These are phyloP conservation scores for Lordiphosa fenestrarum DNA, from an alignment of 2,888 invertebrate genomes.

Conservation along the genomic window DNA sequence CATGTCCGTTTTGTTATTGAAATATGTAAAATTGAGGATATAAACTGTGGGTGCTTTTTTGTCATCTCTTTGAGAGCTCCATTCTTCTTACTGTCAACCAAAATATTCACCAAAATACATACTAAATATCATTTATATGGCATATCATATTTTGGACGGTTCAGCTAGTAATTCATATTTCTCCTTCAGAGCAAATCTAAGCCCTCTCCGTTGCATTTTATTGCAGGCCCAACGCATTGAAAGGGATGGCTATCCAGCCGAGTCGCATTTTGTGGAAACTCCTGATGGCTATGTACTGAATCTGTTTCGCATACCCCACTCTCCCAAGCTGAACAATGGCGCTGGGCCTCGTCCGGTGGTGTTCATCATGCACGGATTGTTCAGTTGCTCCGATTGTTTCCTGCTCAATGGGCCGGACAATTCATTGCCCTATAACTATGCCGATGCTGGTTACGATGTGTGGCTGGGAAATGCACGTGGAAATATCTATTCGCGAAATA, in stretches of 20 bases:
- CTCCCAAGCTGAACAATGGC: constrained; percentile 76
- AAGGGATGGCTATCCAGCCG: constrained; percentile 83
- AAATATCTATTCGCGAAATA: constrained; percentile 83
- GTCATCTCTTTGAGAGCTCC: no score
- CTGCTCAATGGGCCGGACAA: constrained; percentile 85
- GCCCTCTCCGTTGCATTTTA: background rate
- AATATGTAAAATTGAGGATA: no score
- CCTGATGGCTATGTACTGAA: constrained; percentile 91
- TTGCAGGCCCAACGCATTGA: constrained; percentile 67
- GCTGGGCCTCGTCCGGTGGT: constrained; percentile 82
- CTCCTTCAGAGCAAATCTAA: background rate
- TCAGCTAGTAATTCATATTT: no score
- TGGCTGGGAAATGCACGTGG: constrained; percentile 86
- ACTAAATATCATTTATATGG: no score
- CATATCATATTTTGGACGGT: no score
- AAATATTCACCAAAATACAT: no score
- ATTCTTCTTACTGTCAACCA: no score
- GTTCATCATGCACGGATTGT: constrained; percentile 90
- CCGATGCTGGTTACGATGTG: constrained; percentile 81
- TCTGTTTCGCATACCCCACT: constrained; percentile 88
- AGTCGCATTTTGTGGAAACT: constrained; percentile 87
- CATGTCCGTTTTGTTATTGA: no score
- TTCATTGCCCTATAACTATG: constrained; percentile 82
- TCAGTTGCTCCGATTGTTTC: constrained; percentile 85
- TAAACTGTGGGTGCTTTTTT: no score